Evolutionary conservation across 2,888 invertebrate species (phyloP), one percentile per base, ranked within the genome.

Genomic region (Thymelicus acteon): DNA sequence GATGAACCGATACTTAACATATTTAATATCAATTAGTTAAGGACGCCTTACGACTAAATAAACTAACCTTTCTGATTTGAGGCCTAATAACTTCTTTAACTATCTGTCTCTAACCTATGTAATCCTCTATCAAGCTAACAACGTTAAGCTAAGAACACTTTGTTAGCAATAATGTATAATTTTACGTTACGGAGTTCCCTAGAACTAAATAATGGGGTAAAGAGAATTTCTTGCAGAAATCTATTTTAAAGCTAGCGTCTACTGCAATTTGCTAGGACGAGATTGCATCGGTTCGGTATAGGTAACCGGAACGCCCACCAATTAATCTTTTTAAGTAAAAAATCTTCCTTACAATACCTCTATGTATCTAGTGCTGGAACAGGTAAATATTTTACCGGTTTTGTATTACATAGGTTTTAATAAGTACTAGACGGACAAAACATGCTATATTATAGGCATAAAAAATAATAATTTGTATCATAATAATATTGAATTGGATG

Each of bases 201-300:
- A 57, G 19, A 48, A 57, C 62, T 48, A 69, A 69, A 69, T 69
- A 57, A 69, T 69, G 62, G 68, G 68, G 62, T 57, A 61, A 62
- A 57, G 60, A 62, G 62, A 62, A 62, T 57, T 67, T 62, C 68
- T 68, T 57, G 62, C 47, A 57, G 57, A 54, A 62, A 57, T 69
- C 69, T 69, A 69, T 69, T 69, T 63, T 69, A 63, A 63, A 69
- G 48, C 3, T 12, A 48, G 58, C 48, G 62, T 54, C 52, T 63
- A 68, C 49, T 0, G 69, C 69, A 69, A 69, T 69, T 69, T 69
- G 57, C 69, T 69, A 63, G 63, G 54, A 68, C 48, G 37, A 69
- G 69, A 69, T 69, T 63, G 39, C 69, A 63, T 69, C 69, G 63
- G 62, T 69, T 39, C 54, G 57, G 69, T 19, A 58, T 58, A 48